Evolutionary conservation across 2,888 invertebrate genomes (phyloP), one percentile per base, ranked within the genome.

Genomic region (Amaurobius ferox): DNA sequence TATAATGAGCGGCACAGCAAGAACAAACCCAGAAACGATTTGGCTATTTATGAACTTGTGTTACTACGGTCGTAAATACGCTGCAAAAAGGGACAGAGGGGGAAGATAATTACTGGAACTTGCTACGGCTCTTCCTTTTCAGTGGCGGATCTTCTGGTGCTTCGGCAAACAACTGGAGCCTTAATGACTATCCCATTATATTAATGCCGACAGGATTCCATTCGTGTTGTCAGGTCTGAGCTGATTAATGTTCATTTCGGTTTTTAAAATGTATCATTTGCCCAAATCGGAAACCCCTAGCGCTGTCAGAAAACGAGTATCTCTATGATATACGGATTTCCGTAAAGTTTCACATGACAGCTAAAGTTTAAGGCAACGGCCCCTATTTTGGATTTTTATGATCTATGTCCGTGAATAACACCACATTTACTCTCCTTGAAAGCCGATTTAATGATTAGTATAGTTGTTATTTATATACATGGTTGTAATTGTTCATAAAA

Each of bases 1-100:
- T 70, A 67, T 78, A 86, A 86, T 86, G 78, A 86, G 85, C 85
- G 85, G 85, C 79, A 73, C 26, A 66, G 30, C 71, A 72, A 85
- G 72, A 85, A 74, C 78, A 86, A 74, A 86, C 85, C 79, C 73
- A 86, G 85, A 86, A 79, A 86, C 79, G 67, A 73, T 85, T 85
- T 78, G 66, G 83, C 73, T 86, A 86, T 86, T 86, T 86, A 86
- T 86, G 85, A 79, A 86, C 79, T 73, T 55, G 72, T 66, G 66
- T 78, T 72, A 77, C 79, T 44, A 68, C 73, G 55, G 64, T 78
- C 83, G 66, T 85, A 85, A 85, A 85, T 85, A 85, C 64, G 71
- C n/a, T 48, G 44, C 70, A 85, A 55, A 55, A 55, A 55, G 6
- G 55, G 23, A 23, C 55, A 61, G 73, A 40, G 72, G 73, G 73